Conservation (phyloP, 1,140 invertebrate genomes). For the Mesaphorura yosii region DNA sequence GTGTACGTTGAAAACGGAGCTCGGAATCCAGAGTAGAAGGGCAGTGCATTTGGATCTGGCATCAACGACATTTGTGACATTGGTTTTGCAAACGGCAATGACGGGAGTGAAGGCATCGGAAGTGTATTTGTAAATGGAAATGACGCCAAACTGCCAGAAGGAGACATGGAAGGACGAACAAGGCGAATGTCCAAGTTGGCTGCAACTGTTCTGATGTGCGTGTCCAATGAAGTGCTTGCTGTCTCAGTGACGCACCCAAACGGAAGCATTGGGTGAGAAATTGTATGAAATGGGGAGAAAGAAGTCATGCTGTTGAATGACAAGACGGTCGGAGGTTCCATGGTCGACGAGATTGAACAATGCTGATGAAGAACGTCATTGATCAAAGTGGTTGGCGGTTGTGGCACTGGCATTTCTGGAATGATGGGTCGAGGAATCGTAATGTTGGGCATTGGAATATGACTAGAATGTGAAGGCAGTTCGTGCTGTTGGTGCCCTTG, state of each 20-base stretch:
- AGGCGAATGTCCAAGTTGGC: conserved; percentile 30
- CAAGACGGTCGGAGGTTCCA: not conserved
- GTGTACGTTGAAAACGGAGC: conserved; percentile 11
- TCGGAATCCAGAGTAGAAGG: conserved; percentile 27
- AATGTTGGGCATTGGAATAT: not conserved
- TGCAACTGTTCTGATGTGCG: conserved; percentile 29
- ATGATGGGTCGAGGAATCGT: not conserved
- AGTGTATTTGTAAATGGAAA: conserved; percentile 7
- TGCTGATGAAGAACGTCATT: not conserved
- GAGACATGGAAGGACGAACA: conserved; percentile 22
- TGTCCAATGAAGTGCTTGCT: conserved; percentile 24
- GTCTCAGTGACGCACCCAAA: conserved; percentile 23
- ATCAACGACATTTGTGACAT: not conserved
- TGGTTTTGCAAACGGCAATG: not conserved
- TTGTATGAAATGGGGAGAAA: no score
- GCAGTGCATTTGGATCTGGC: not conserved
- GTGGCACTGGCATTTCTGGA: conserved; percentile 14
- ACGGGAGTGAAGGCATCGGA: not conserved
- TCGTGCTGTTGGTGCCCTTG: not conserved
- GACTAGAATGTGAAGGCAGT: not conserved
- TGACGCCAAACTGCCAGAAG: conserved; percentile 7
- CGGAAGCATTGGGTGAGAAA: not conserved
- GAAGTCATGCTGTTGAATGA: conserved; percentile 1
- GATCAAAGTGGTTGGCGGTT: not conserved
- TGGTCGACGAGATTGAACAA: not conserved